Conservation (phyloP, 37 sponge, comb jelly and placozoan genomes). For the Petrosia ficiformis region DNA sequence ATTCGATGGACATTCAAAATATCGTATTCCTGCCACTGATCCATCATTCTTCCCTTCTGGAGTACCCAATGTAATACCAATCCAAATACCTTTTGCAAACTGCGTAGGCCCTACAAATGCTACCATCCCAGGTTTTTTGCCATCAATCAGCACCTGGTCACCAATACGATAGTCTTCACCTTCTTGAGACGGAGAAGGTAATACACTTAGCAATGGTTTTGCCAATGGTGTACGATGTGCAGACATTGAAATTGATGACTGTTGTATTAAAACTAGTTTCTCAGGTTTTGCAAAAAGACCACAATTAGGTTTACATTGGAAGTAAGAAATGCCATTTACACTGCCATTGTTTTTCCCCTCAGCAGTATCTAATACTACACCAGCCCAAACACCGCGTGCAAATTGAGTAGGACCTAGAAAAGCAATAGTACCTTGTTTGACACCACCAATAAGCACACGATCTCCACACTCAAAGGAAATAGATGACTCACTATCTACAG, state of each 20-base stretch:
- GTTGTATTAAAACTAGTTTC: constrained; percentile 44
- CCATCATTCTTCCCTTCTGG: constrained; percentile 92
- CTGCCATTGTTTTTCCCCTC: constrained; percentile 93
- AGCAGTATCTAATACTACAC: constrained; percentile 70
- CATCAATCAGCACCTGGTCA: constrained; percentile 69
- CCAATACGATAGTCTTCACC: constrained; percentile 37
- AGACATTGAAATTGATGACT: neutral
- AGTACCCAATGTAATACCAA: constrained; percentile 78
- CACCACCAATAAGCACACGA: constrained; percentile 58
- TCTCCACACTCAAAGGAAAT: constrained; percentile 46
- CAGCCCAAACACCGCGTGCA: constrained; percentile 89
- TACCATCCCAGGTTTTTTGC: constrained; percentile 68
- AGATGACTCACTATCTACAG: neutral
- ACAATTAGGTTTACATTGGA: constrained; percentile 75
- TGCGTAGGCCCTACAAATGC: constrained; percentile 79
- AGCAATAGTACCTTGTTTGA: constrained; percentile 69
- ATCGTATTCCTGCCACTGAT: constrained; percentile 51
- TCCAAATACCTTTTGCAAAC: constrained; percentile 94
- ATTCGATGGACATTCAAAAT: constrained; percentile 67
- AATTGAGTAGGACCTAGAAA: constrained; percentile 90
- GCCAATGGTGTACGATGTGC: neutral
- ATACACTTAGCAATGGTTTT: too few species aligned
- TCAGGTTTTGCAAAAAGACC: constrained; percentile 90
- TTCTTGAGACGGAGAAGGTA: neutral
- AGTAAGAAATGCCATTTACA: constrained; percentile 88